Conservation (phyloP, 2,113 vertebrate genomes). For the Catharus minimus region DNA sequence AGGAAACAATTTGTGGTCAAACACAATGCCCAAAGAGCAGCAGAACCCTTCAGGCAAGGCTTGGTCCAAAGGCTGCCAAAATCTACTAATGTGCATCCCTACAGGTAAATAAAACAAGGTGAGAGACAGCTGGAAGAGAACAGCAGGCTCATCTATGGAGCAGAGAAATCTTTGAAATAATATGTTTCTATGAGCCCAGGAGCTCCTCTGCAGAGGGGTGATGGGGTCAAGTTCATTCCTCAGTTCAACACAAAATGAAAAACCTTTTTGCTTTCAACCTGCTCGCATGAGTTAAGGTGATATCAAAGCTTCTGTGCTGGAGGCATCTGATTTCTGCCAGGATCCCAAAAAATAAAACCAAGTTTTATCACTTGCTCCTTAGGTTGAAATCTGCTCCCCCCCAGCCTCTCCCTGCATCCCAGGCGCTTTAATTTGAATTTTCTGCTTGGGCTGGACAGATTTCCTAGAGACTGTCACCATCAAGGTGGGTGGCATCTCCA, state of each 20-base stretch:
- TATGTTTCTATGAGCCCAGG: not conserved
- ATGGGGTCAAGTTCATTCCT: not conserved
- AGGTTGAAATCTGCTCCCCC: not conserved
- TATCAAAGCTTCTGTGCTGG: not conserved
- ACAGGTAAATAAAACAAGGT: not conserved
- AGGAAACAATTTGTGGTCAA: not conserved
- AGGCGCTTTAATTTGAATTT: not conserved
- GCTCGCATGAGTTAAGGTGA: not conserved
- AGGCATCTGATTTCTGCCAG: not conserved
- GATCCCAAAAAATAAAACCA: not conserved
- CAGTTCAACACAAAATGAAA: not conserved
- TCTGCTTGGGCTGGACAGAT: not conserved
- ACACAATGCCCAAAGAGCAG: not conserved
- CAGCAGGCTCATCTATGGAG: accelerated
- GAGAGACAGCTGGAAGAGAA: not conserved
- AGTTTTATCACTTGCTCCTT: not conserved
- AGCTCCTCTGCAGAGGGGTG: not conserved
- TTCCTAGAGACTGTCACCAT: not conserved
- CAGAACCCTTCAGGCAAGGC: not conserved
- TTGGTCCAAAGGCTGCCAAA: not conserved
- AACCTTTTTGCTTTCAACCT: not conserved
- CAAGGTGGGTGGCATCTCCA: not conserved
- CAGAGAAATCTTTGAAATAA: not conserved
- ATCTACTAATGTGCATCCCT: accelerated
- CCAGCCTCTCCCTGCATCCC: not conserved